Evolutionary conservation across 2,888 invertebrate genomes (phyloP), one percentile per base, ranked within the genome.

Genomic region (Parnassius smintheus): DNA sequence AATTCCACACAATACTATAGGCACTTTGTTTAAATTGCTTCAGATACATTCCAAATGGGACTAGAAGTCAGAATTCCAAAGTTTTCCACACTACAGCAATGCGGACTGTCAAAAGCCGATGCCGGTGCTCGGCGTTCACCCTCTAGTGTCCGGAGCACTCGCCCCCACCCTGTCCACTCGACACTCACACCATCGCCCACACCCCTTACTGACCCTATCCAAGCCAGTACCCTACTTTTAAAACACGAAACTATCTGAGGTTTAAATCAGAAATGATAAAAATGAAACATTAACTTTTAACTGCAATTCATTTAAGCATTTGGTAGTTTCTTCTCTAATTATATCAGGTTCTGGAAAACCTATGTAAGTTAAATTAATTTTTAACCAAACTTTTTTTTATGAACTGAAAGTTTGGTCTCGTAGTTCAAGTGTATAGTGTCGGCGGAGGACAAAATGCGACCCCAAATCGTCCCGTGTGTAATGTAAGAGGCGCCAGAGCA

Each of bases 51-150:
- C 55, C 55, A 56, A 64, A 65, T 56, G 64, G 59, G 62, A 65
- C 54, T 60, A 52, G 60, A 60, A 60, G 56, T 49, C 54, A 55
- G 61, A 61, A 61, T 57, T 60, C 57, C 55, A 57, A 57, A 61
- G 64, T 60, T 57, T 61, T 55, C 61, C 60, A 64, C 65, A 67
- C 73, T 77, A 78, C 75, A 79, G 82, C 85, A 77, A 80, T 85
- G 85, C 80, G 82, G 84, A 85, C 89, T 86, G 89, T 87, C 89
- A 90, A 90, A 90, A 87, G 90, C 87, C 75, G 76, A 76, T 71
- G 70, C 72, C 71, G 75, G 83, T 50, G 59, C 81, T 82, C 84
- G 71, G 77, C 80, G 73, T 69, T 77, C 80, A 77, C 84, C 83
- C 82, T 69, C 72, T 61, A 78, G 76, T 83, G 86, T 84, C 86